Conservation (phyloP, 2,797 vertebrate species). For the Coendou prehensilis region DNA sequence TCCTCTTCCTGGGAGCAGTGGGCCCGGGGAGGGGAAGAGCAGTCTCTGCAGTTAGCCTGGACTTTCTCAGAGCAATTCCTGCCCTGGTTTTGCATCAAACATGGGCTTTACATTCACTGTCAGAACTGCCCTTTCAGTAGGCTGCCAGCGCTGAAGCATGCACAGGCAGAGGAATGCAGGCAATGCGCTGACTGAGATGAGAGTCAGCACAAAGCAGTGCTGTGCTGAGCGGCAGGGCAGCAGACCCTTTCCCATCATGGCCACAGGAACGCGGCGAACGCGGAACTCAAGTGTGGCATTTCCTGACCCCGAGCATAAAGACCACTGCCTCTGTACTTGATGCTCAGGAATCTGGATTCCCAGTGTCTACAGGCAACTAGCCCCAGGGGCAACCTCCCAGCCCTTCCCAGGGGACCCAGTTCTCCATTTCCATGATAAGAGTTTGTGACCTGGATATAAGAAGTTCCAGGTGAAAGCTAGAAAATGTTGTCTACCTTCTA, state of each 20-base stretch:
- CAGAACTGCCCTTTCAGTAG: not conserved
- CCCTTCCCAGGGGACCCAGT: not conserved
- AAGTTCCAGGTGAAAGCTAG: not conserved
- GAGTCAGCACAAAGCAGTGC: not conserved
- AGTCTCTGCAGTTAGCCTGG: not conserved
- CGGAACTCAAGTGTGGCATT: not conserved
- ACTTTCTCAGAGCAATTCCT: not conserved
- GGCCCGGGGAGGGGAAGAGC: not conserved
- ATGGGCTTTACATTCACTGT: not conserved
- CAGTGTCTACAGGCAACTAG: not conserved
- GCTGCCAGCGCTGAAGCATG: not conserved
- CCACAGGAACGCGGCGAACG: not conserved
- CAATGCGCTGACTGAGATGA: not conserved
- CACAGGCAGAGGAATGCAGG: not conserved
- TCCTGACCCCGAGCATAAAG: not conserved
- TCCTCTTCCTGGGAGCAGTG: not conserved
- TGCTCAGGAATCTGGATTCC: not conserved
- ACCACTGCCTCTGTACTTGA: not conserved
- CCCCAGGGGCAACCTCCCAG: not conserved
- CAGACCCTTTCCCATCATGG: not conserved
- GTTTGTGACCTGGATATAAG: not conserved
- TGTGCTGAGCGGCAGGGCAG: not conserved
- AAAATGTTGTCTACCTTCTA: not conserved
- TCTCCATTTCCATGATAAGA: not conserved
- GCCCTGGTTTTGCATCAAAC: not conserved